phyloP scores from a whole-genome alignment of 92 coral and sea anemone genomes.

The Actinernus sp. region DNA sequence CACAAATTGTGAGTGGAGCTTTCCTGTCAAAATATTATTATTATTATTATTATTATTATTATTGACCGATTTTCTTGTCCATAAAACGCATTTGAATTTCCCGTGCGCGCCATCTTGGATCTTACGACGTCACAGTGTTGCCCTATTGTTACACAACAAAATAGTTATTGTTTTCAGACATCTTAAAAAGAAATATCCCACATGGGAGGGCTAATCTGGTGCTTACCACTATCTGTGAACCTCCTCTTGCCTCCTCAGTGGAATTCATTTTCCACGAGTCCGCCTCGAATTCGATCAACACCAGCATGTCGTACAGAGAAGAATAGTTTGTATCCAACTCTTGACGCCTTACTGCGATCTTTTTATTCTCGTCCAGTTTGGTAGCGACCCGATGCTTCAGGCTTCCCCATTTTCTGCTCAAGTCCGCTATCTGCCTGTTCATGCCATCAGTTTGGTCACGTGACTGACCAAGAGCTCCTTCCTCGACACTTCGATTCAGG shows the following conservation, averaged over 20 bases:
- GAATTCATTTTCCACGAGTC: constrained; percentile 13
- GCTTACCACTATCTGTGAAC: constrained; percentile 17
- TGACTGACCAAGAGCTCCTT: constrained; percentile 38
- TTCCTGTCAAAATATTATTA: too few relatives aligned
- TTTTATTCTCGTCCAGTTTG: constrained; percentile 45
- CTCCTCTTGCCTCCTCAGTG: neutral
- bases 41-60: too few relatives aligned
- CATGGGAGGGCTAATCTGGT: neutral
- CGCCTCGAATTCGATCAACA: constrained; percentile 12
- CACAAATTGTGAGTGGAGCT: too few relatives aligned
- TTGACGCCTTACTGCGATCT: constrained; percentile 28
- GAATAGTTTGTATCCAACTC: constrained; percentile 50
- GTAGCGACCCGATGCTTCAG: constrained; percentile 18
- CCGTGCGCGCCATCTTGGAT: too few relatives aligned
- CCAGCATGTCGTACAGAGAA: constrained; percentile 11
- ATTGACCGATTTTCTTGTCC: too few relatives aligned
- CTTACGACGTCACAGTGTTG: too few relatives aligned
- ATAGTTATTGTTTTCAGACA: neutral
- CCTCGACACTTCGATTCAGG: constrained; percentile 72
- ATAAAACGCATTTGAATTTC: too few relatives aligned
- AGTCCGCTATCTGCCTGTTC: constrained; percentile 40
- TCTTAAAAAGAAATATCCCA: neutral
- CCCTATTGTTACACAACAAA: too few relatives aligned
- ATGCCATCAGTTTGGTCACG: constrained; percentile 29
- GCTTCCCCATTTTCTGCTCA: constrained; percentile 13